These are phyloP conservation scores for Helicorthomorpha holstii DNA, from an alignment of 1,140 invertebrate genomes.

Conservation along the genomic window DNA sequence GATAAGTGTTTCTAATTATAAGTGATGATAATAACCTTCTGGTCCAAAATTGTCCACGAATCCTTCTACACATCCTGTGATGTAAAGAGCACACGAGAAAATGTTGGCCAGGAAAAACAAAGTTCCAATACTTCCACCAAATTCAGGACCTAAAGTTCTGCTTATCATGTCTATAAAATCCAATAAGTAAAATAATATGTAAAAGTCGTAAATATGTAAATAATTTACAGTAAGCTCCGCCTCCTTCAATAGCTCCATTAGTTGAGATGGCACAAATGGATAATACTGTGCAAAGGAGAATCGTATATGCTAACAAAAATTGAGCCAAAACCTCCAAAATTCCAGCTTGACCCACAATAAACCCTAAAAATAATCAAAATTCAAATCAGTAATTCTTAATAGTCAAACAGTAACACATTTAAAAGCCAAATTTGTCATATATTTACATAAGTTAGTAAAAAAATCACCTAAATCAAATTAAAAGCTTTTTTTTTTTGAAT, in stretches of 20 bases:
- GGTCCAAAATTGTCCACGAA: slow-evolving; percentile 85
- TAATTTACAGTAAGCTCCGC: slow-evolving; percentile 90
- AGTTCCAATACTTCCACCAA: slow-evolving; percentile 82
- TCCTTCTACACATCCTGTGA: slow-evolving; percentile 92
- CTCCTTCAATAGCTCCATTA: slow-evolving; percentile 96
- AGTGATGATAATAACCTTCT: slow-evolving; percentile 43
- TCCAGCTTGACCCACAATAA: slow-evolving; percentile 91
- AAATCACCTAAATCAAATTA: too few relatives aligned
- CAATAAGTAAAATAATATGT: slow-evolving; percentile 14
- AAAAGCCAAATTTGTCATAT: too few relatives aligned
- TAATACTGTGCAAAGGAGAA: slow-evolving; percentile 86
- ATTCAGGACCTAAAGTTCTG: slow-evolving; percentile 86
- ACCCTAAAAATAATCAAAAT: slow-evolving; percentile 49
- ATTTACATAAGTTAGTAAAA: too few relatives aligned
- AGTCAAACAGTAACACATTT: too few relatives aligned
- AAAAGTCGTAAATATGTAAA: background rate
- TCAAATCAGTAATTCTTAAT: too few relatives aligned
- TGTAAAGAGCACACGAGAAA: slow-evolving; percentile 83
- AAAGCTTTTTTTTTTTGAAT: too few relatives aligned
- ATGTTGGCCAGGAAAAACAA: slow-evolving; percentile 93
- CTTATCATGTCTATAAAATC: slow-evolving; percentile 79
- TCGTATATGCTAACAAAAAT: slow-evolving; percentile 81
- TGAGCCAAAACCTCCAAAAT: slow-evolving; percentile 68
- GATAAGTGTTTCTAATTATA: too few relatives aligned
- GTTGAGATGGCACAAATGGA: slow-evolving; percentile 98